Base-by-base conservation (phyloP, 2,797 vertebrate genomes). In the Gymnoscopelus braueri region DNA sequence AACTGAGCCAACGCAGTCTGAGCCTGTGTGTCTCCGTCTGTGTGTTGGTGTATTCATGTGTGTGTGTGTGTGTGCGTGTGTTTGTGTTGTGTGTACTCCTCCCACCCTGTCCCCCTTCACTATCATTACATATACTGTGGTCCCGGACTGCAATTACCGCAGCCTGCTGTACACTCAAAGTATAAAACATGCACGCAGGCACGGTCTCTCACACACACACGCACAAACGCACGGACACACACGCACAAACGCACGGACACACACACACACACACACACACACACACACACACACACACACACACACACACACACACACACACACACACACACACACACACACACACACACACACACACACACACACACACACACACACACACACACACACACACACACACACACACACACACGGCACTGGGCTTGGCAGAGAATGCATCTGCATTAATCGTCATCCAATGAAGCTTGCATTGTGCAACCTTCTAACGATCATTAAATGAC, bases 401-500 rank as follows among this genome's bases (percentile, higher is more conserved):
- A 29, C 26, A 10, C 39, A 44, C 39, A 44, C 8, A 10, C 39
- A 0, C 32, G 1, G 7, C 39, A 1, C 39, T 44, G 39, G 39
- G 39, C 35, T 5, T 39, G 66, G 79, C 67, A 77, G 62, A 73
- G 78, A 78, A 86, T 69, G 79, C 78, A 83, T 65, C 73, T 23
- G 76, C 73, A 72, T 81, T 75, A 81, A 80, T 76, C 57, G 19
- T 82, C 73, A 78, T 79, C 77, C 77, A 68, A 78, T 72, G 71
- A 84, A 85, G 72, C 70, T 60, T 74, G 75, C 80, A 82, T 81
- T 84, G 84, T 82, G 79, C 67, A 81, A 86, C 81, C 63, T 74
- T 83, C 74, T 77, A 80, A 88, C 72, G 82, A 84, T 90, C 89
- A 92, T 91, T 91, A 89, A 90, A 92, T 82, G 79, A 73, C 65